Evolutionary conservation across 2,113 vertebrate species (phyloP).

Genomic region (Rhineura floridana): DNA sequence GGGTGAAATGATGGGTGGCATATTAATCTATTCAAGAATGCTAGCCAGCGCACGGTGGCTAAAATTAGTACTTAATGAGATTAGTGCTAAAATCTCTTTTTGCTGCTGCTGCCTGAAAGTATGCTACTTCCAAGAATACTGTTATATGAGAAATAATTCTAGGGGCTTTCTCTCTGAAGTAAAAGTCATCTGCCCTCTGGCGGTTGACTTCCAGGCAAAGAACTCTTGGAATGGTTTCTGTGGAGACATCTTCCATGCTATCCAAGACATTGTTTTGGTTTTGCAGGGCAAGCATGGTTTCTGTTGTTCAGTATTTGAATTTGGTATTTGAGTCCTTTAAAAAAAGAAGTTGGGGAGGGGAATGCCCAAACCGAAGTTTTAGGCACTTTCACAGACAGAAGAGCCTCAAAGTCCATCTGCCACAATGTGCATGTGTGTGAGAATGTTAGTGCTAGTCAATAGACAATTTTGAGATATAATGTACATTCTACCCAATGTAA

Average conservation of each 20-base stretch:
- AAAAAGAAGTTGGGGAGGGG: neutral
- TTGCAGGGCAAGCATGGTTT: neutral
- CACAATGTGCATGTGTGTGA: neutral
- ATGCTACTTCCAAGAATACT: neutral
- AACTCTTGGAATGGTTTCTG: neutral
- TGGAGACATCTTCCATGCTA: neutral
- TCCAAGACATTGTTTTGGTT: neutral
- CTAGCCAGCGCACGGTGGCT: neutral
- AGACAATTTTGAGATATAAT: neutral
- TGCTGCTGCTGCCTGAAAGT: neutral
- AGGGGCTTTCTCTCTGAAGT: neutral
- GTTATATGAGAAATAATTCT: neutral
- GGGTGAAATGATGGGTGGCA: neutral
- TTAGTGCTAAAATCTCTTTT: neutral
- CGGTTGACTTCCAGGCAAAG: neutral
- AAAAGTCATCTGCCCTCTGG: conserved; percentile 11
- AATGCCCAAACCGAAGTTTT: neutral
- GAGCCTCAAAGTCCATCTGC: neutral
- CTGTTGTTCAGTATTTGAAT: neutral
- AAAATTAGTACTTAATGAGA: neutral
- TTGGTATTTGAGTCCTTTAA: neutral
- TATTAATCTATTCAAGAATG: neutral
- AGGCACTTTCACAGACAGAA: neutral
- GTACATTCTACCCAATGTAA: neutral
- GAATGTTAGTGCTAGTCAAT: neutral